These are phyloP conservation scores for Ochotona curzoniae DNA, from an alignment of 2,113 vertebrate species.

Conservation along the genomic window DNA sequence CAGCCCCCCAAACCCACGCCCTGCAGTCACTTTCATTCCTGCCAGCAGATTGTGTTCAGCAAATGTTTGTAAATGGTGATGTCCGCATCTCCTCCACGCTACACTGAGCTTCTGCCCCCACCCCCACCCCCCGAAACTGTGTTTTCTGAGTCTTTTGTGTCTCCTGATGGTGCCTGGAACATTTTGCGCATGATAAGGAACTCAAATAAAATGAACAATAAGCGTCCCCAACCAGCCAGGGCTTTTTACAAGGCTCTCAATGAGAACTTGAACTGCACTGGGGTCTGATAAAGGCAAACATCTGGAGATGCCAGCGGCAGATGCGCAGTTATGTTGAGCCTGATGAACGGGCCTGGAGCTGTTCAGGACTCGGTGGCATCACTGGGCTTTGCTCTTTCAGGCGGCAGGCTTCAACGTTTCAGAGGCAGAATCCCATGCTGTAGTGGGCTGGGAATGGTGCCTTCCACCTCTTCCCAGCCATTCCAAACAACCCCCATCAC, in stretches of 20 bases:
- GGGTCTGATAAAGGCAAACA: constrained; percentile 70
- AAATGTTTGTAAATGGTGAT: constrained; percentile 80
- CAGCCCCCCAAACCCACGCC: not conserved
- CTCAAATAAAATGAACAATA: constrained; percentile 81
- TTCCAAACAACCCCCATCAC: not conserved
- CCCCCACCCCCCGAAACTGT: constrained; percentile 63
- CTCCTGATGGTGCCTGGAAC: constrained; percentile 79
- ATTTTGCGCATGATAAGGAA: constrained; percentile 80
- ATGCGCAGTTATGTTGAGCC: constrained; percentile 70
- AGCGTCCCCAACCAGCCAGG: constrained; percentile 55
- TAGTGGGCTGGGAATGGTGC: not conserved
- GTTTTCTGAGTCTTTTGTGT: constrained; percentile 81
- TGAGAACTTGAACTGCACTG: constrained; percentile 67
- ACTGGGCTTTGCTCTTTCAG: constrained; percentile 40
- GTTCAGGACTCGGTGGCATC: constrained; percentile 24
- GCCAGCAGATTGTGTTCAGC: constrained; percentile 69
- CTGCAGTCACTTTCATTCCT: constrained; percentile 22
- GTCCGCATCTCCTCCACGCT: constrained; percentile 50
- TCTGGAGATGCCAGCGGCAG: constrained; percentile 76
- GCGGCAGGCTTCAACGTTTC: not conserved
- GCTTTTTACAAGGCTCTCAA: constrained; percentile 69
- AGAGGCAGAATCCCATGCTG: not conserved
- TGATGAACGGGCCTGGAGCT: constrained; percentile 61
- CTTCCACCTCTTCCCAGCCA: too few species aligned
- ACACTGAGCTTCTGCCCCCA: constrained; percentile 67